These are phyloP conservation scores for Gortyna flavago DNA, from an alignment of 2,888 invertebrate genomes.

Conservation along the genomic window DNA sequence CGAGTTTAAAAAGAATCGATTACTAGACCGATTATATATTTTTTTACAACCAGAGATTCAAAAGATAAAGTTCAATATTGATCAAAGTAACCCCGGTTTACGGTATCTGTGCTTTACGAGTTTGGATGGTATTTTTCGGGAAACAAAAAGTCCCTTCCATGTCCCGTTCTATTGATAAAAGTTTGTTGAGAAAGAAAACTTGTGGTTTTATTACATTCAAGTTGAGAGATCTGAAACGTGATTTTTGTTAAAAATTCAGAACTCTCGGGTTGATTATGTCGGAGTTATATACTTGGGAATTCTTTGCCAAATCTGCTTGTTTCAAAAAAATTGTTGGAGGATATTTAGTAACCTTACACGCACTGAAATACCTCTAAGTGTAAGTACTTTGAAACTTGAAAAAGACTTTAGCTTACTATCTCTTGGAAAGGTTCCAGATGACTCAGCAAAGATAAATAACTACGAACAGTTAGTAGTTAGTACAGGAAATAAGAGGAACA, in stretches of 20 bases:
- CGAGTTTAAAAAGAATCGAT: too few species aligned
- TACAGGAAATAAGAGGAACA: conserved; percentile 3
- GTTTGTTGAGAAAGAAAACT: conserved; percentile 29
- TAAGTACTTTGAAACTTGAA: neutral
- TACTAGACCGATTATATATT: too few species aligned
- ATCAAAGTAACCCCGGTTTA: too few species aligned
- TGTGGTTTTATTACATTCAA: conserved; percentile 14
- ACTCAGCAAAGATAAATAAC: neutral
- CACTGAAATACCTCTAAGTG: neutral
- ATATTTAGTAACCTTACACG: neutral
- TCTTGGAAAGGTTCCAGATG: neutral
- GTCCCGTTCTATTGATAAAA: conserved; percentile 24
- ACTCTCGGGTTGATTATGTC: neutral
- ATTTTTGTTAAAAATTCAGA: conserved; percentile 15
- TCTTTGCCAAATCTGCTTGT: neutral
- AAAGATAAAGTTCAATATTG: too few species aligned
- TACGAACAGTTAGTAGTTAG: neutral
- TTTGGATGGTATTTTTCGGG: conserved; percentile 17
- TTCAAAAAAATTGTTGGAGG: neutral
- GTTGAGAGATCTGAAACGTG: neutral
- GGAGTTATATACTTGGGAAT: too few species aligned
- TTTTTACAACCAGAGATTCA: too few species aligned
- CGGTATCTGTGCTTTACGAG: conserved; percentile 29
- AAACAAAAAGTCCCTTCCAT: conserved; percentile 22
- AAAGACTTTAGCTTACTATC: neutral